Conservation (phyloP, 2,797 vertebrate species). For the Bufotes viridis region DNA sequence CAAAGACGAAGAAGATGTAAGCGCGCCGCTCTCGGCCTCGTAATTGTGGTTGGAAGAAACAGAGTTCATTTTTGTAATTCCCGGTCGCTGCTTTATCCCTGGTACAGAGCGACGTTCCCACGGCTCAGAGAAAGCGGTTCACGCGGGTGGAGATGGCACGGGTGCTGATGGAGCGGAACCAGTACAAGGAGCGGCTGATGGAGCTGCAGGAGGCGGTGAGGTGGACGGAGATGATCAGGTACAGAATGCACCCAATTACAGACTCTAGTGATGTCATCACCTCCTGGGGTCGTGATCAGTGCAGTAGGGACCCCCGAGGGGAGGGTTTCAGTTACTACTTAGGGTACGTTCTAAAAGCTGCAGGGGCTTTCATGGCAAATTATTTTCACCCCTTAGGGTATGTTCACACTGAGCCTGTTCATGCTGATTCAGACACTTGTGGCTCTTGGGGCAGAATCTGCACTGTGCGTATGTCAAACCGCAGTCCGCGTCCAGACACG, state of each 20-base stretch:
- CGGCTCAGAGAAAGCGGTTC: slow-evolving; percentile 87
- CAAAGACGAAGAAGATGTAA: slow-evolving; percentile 94
- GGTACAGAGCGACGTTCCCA: slow-evolving; percentile 85
- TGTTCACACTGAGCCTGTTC: no score
- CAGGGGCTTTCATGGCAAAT: no score
- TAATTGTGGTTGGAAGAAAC: background rate
- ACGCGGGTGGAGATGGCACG: slow-evolving; percentile 90
- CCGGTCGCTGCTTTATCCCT: background rate
- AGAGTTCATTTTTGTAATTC: no score
- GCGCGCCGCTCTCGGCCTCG: slow-evolving; percentile 62
- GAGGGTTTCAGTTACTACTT: no score
- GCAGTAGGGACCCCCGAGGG: no score
- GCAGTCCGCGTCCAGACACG: no score
- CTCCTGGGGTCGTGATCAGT: background rate
- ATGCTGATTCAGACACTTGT: no score
- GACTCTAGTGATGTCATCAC: background rate
- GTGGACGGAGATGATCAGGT: slow-evolving; percentile 94
- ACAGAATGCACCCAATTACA: background rate
- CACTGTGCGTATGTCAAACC: no score
- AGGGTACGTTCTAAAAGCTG: no score
- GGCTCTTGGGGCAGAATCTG: no score
- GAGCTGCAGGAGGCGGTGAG: slow-evolving; percentile 90
- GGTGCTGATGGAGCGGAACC: slow-evolving; percentile 90
- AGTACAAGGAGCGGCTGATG: slow-evolving; percentile 91
- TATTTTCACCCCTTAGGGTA: no score